A percentile compares a stretch with the other conserved stretches of the same genome.
phyloP scores from a whole-genome alignment of 2,888 invertebrate genomes.

The Eumerus sabulonum region DNA sequence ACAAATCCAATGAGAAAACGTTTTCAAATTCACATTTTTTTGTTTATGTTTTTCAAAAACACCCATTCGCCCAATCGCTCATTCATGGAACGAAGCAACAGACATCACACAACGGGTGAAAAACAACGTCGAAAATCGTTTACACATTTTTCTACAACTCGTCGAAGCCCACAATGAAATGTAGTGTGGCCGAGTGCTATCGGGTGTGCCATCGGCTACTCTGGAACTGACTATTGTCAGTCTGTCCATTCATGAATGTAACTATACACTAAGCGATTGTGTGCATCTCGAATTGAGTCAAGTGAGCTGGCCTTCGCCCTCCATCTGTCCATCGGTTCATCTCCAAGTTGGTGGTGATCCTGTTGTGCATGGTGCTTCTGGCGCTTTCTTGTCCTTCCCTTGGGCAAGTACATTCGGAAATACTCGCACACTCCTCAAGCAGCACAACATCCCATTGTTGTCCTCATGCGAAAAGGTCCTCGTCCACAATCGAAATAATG shows the following conservation, averaged over 20 bases:
- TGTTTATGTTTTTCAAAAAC: constrained; percentile 3
- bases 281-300: constrained; percentile 45
- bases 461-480: constrained; percentile 38
- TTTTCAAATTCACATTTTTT: constrained; percentile 32
- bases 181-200: constrained; percentile 7
- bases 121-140: constrained; percentile 29
- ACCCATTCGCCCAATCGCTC: constrained; percentile 26
- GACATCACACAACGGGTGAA: constrained; percentile 15
- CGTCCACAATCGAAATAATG: constrained; percentile 55
- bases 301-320: constrained; percentile 32
- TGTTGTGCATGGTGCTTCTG: too few relatives aligned
- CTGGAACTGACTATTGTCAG: neutral
- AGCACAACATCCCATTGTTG: constrained; percentile 54
- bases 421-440: too few relatives aligned
- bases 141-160: constrained; percentile 57
- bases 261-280: constrained; percentile 49
- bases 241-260: constrained; percentile 54
- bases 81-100: constrained; percentile 37
- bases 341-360: neutral
- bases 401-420: too few relatives aligned
- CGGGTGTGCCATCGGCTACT: neutral
- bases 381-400: neutral
- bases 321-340: constrained; percentile 20
- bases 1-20: constrained; percentile 10
- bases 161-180: constrained; percentile 33